phyloP scores from a whole-genome alignment of 2,797 vertebrate species.

The Tokudaia tokunoshimensis region DNA sequence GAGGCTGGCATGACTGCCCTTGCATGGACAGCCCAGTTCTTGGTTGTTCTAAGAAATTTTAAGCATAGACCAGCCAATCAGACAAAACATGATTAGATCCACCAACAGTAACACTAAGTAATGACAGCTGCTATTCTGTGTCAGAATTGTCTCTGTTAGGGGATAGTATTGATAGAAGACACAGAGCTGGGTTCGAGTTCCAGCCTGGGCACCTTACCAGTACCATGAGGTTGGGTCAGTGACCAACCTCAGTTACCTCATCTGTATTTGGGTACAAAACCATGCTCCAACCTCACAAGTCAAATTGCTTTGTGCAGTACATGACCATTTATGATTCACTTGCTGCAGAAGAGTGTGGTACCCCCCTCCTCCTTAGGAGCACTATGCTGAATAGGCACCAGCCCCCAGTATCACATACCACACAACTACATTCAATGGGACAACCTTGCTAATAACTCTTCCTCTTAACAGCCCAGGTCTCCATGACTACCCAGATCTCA shows the following conservation, averaged over 20 bases:
- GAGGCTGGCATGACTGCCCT: background rate
- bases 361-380: background rate
- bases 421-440: fast-evolving
- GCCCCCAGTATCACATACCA: background rate
- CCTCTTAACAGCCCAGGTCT: background rate
- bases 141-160: slow-evolving; percentile 7
- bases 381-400: background rate
- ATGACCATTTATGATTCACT: background rate
- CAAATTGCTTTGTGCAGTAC: background rate
- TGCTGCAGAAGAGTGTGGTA: background rate
- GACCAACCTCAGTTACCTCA: slow-evolving; percentile 24
- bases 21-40: slow-evolving; percentile 11
- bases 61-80: slow-evolving; percentile 38
- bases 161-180: background rate
- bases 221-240: background rate
- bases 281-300: too few species aligned
- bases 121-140: background rate
- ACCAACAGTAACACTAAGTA: slow-evolving; percentile 31
- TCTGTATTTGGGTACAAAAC: slow-evolving; percentile 47
- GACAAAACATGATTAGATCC: slow-evolving; percentile 8
- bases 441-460: background rate
- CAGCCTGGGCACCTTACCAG: background rate
- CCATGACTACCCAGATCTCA: background rate
- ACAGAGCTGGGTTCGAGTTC: background rate
- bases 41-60: slow-evolving; percentile 33